These are phyloP conservation scores for Chrysomela aeneicollis DNA, from an alignment of 2,888 invertebrate genomes.

Conservation along the genomic window DNA sequence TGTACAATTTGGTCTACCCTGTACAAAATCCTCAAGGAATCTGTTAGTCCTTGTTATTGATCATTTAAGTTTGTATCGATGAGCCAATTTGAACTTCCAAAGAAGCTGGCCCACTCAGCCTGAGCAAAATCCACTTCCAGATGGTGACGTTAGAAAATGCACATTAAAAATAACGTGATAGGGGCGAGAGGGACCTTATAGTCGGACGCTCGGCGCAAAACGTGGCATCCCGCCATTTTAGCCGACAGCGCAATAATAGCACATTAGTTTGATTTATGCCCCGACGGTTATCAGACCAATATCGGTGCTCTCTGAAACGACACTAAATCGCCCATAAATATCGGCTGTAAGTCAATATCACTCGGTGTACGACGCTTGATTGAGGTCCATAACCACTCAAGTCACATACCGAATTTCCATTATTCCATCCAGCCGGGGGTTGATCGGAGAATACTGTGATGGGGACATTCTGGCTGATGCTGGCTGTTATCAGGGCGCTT, in stretches of 20 bases:
- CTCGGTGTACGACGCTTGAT: constrained; percentile 54
- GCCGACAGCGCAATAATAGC: constrained; percentile 62
- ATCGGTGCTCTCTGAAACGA: constrained; percentile 61
- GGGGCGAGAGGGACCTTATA: constrained; percentile 31
- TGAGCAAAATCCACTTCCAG: too few species aligned
- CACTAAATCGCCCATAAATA: constrained; percentile 63
- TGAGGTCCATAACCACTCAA: constrained; percentile 53
- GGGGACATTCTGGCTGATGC: not conserved
- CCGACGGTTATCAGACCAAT: constrained; percentile 62
- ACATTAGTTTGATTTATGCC: constrained; percentile 63
- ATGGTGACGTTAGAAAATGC: constrained; percentile 14
- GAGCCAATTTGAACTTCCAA: too few species aligned
- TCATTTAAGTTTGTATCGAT: too few species aligned
- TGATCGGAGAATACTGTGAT: constrained; percentile 19
- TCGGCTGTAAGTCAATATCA: constrained; percentile 60
- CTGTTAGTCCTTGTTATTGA: too few species aligned
- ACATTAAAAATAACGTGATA: constrained; percentile 39
- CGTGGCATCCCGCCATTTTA: constrained; percentile 51
- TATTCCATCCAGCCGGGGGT: constrained; percentile 28
- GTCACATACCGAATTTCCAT: constrained; percentile 44
- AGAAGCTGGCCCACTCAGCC: too few species aligned
- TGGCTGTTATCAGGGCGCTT: too few species aligned
- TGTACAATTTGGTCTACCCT: too few species aligned
- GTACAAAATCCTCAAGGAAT: too few species aligned
- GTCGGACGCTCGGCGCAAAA: not conserved